Evolutionary conservation across 92 coral and sea anemone species (phyloP).

Genomic region (Umimayanthus chanpuru): DNA sequence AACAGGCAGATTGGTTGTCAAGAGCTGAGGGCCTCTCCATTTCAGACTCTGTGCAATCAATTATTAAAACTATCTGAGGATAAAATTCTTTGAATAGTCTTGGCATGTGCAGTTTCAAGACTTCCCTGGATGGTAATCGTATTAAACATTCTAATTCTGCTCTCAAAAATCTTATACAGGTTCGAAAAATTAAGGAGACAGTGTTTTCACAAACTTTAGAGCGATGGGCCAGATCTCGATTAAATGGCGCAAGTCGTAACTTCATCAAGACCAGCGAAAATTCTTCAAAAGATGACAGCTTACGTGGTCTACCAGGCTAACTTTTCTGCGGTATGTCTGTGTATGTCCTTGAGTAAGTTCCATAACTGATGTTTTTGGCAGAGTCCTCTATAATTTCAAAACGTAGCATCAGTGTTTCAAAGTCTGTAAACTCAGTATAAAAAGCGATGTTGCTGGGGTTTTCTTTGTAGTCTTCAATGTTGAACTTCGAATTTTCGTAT

Average conservation of each 20-base stretch:
- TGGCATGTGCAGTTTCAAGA: constrained; percentile 58
- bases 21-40: constrained; percentile 68
- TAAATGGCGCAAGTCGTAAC: constrained; percentile 59
- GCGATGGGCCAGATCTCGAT: constrained; percentile 60
- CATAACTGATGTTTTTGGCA: constrained; percentile 57
- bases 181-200: constrained; percentile 49
- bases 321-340: constrained; percentile 17
- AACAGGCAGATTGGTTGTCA: constrained; percentile 64
- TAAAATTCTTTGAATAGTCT: constrained; percentile 46
- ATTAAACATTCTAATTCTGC: constrained; percentile 57
- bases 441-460: constrained; percentile 57
- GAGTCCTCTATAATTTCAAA: constrained; percentile 53
- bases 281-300: constrained; percentile 51
- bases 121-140: constrained; percentile 63
- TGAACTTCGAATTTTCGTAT: constrained; percentile 47
- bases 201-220: constrained; percentile 47
- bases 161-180: constrained; percentile 60
- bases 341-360: constrained; percentile 33
- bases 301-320: constrained; percentile 55
- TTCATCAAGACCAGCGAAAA: constrained; percentile 56
- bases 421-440: constrained; percentile 63
- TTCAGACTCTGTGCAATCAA: constrained; percentile 66
- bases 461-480: constrained; percentile 55
- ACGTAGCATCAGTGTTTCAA: constrained; percentile 62
- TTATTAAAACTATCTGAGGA: constrained; percentile 51